phyloP scores from a whole-genome alignment of 1,140 invertebrate species.

The Drosophila repletoides region DNA sequence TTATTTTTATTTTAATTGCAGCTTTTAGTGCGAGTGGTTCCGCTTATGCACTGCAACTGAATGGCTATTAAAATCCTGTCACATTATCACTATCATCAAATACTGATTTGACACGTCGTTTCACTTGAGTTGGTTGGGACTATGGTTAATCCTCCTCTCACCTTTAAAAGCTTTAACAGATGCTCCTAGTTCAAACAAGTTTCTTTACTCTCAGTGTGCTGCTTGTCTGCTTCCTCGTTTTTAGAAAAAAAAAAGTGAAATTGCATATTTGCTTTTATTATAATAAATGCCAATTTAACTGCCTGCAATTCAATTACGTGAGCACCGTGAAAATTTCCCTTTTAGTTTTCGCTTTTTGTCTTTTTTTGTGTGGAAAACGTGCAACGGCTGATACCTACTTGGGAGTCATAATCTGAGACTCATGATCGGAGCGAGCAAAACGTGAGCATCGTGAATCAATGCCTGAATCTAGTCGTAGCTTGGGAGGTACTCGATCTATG shows the following conservation, averaged over 20 bases:
- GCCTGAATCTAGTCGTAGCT: constrained; percentile 13
- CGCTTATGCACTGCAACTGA: neutral
- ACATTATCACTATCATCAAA: constrained; percentile 20
- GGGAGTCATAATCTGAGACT: constrained; percentile 65
- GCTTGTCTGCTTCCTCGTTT: constrained; percentile 32
- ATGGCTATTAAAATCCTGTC: constrained; percentile 3
- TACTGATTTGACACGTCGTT: constrained; percentile 4
- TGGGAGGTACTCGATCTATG: constrained; percentile 21
- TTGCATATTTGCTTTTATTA: constrained; percentile 81
- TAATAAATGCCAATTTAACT: constrained; percentile 80
- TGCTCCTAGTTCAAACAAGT: constrained; percentile 27
- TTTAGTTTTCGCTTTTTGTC: constrained; percentile 32
- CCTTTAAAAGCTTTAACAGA: constrained; percentile 1
- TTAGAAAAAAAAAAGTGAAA: constrained; percentile 60
- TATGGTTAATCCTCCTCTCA: constrained; percentile 11
- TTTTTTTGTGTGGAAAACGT: constrained; percentile 55
- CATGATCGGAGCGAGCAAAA: constrained; percentile 40
- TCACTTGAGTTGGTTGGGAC: neutral
- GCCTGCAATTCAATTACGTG: constrained; percentile 78
- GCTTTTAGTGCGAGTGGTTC: too few species aligned
- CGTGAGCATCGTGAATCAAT: constrained; percentile 62
- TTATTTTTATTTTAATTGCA: neutral
- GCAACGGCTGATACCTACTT: constrained; percentile 24
- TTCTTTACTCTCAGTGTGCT: constrained; percentile 9
- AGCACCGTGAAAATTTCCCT: constrained; percentile 75